Evolutionary conservation across 2,113 vertebrate species (phyloP).

Genomic region (Hypomesus transpacificus): DNA sequence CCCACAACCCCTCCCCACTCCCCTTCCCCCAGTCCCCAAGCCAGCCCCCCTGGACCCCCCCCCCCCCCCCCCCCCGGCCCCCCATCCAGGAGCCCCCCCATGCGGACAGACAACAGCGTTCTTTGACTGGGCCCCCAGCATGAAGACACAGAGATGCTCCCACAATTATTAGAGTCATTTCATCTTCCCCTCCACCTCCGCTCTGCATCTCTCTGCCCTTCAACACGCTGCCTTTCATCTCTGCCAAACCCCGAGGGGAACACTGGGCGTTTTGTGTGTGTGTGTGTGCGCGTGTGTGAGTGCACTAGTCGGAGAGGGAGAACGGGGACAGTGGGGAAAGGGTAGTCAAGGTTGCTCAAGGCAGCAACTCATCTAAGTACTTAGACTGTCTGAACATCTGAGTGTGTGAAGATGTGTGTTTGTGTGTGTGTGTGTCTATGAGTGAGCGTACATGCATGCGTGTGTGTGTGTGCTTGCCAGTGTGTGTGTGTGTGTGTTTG

Average conservation of each 20-base stretch:
- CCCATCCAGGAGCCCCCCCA: conserved; percentile 7
- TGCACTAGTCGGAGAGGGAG: not conserved
- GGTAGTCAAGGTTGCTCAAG: too few species aligned
- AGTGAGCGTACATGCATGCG: conserved; percentile 32
- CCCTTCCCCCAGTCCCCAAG: not conserved
- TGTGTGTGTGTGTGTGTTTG: conserved; percentile 19
- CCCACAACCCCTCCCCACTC: not conserved
- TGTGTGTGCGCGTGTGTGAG: conserved; percentile 30
- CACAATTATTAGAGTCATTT: conserved; percentile 49
- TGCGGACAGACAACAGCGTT: conserved; percentile 22
- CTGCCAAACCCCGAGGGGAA: conserved; percentile 58
- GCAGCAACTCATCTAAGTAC: too few species aligned
- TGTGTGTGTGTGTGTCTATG: conserved; percentile 33
- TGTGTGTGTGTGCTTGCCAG: conserved; percentile 6
- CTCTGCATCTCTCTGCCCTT: conserved; percentile 20
- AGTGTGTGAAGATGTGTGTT: conserved; percentile 14
- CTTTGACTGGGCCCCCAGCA: conserved; percentile 20
- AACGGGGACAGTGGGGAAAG: too few species aligned
- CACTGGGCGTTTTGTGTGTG: conserved; percentile 54
- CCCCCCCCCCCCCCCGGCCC: not conserved
- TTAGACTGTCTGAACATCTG: too few species aligned
- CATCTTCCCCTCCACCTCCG: conserved; percentile 51
- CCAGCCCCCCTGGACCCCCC: not conserved
- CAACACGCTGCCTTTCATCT: conserved; percentile 69
- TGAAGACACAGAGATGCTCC: conserved; percentile 22